These are phyloP conservation scores for Drosophila bunnanda DNA, from an alignment of 2,888 invertebrate genomes.

Conservation along the genomic window DNA sequence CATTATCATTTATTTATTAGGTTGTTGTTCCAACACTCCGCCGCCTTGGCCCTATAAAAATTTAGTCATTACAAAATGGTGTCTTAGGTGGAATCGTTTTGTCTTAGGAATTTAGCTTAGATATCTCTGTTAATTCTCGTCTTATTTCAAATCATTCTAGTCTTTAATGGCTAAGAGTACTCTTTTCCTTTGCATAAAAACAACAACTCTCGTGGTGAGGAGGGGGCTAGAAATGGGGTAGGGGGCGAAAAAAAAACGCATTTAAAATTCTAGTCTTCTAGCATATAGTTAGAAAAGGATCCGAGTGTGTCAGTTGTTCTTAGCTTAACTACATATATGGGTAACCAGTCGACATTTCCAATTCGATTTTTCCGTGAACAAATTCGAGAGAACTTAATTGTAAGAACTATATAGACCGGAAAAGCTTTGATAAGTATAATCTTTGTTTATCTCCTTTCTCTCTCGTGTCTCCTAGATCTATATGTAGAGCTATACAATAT, in stretches of 20 bases:
- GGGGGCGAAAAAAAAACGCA: constrained; percentile 26
- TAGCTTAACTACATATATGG: constrained; percentile 68
- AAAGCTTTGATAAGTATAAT: constrained; percentile 38
- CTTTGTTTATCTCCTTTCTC: constrained; percentile 27
- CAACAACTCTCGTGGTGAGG: constrained; percentile 33
- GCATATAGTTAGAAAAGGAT: constrained; percentile 33
- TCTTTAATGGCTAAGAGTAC: constrained; percentile 69
- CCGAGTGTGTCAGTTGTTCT: constrained; percentile 49
- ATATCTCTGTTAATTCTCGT: constrained; percentile 62
- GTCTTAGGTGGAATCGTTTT: constrained; percentile 80
- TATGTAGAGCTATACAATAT: constrained; percentile 50
- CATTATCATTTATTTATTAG: constrained; percentile 40
- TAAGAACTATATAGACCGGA: constrained; percentile 59
- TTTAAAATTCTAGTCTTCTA: constrained; percentile 33
- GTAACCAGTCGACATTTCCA: constrained; percentile 68
- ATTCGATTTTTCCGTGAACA: constrained; percentile 46
- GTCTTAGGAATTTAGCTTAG: constrained; percentile 81
- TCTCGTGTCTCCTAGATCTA: constrained; percentile 48
- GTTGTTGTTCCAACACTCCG: constrained; percentile 24
- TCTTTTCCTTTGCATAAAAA: constrained; percentile 40
- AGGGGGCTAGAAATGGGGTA: constrained; percentile 12
- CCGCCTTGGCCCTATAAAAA: constrained; percentile 63
- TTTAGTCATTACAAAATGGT: constrained; percentile 76
- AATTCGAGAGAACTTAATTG: constrained; percentile 46
- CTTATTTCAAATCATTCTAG: constrained; percentile 80